Percentiles rank a stretch among this genome's conserved stretches.
These are phyloP conservation scores for Orchesella cincta DNA, from an alignment of 1,140 invertebrate genomes.

Conservation along the genomic window DNA sequence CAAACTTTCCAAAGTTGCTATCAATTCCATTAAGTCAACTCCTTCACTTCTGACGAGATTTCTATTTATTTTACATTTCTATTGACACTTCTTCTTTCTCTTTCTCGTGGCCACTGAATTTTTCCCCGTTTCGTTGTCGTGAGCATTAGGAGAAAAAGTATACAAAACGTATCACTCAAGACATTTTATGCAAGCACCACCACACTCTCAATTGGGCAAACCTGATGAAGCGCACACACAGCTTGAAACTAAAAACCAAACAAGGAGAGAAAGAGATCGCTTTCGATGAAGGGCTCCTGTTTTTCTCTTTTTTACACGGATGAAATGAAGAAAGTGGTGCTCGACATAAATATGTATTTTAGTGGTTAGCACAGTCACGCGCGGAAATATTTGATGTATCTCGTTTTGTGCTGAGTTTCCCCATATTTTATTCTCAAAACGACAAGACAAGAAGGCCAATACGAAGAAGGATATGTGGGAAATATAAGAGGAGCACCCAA, in stretches of 20 bases:
- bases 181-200: no score
- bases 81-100: neutral
- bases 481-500: neutral
- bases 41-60: constrained; percentile 1
- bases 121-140: no score
- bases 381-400: neutral
- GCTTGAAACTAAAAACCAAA: no score
- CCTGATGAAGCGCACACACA: no score
- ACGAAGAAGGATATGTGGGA: neutral
- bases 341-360: neutral
- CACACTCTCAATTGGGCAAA: no score
- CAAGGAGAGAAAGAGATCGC: no score
- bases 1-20: constrained; percentile 14
- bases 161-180: no score
- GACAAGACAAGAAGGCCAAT: neutral
- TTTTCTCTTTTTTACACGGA: neutral
- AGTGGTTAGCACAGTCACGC: constrained; percentile 10
- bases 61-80: constrained; percentile 18
- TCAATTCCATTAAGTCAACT: constrained; percentile 19
- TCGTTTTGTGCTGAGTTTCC: neutral
- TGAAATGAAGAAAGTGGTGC: neutral
- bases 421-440: constrained; percentile 12
- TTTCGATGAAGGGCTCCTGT: no score
- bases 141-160: neutral
- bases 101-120: neutral